Conservation (phyloP, 2,113 vertebrate genomes). For the Rostratula benghalensis region DNA sequence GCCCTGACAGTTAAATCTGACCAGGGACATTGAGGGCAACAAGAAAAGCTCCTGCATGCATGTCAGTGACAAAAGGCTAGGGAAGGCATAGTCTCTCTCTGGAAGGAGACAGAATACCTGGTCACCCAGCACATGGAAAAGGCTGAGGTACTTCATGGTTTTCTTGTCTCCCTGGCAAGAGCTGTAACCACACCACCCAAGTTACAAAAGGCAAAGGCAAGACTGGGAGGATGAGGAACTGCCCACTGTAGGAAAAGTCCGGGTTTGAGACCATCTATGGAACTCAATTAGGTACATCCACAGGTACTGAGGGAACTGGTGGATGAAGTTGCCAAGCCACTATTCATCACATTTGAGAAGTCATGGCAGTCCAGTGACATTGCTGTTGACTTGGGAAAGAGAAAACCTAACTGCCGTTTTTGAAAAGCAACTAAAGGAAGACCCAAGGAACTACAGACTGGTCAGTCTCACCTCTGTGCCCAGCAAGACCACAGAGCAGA, state of each 20-base stretch:
- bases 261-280: background rate
- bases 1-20: background rate
- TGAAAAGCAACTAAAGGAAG: no score
- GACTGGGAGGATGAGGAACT: background rate
- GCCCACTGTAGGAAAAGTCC: background rate
- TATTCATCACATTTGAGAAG: no score
- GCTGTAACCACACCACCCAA: background rate
- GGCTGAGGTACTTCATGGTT: background rate
- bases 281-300: background rate
- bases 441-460: no score
- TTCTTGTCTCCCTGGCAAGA: background rate
- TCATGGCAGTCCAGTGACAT: no score
- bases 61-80: background rate
- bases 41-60: background rate
- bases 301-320: background rate
- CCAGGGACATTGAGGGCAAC: background rate
- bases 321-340: no score
- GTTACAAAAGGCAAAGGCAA: background rate
- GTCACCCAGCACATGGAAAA: background rate
- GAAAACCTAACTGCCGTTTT: no score
- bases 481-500: background rate
- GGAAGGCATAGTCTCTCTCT: background rate
- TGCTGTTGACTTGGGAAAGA: no score
- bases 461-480: no score
- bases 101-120: background rate